These are phyloP conservation scores for Parapsyche elsis DNA, from an alignment of 1,140 invertebrate species.

Conservation along the genomic window DNA sequence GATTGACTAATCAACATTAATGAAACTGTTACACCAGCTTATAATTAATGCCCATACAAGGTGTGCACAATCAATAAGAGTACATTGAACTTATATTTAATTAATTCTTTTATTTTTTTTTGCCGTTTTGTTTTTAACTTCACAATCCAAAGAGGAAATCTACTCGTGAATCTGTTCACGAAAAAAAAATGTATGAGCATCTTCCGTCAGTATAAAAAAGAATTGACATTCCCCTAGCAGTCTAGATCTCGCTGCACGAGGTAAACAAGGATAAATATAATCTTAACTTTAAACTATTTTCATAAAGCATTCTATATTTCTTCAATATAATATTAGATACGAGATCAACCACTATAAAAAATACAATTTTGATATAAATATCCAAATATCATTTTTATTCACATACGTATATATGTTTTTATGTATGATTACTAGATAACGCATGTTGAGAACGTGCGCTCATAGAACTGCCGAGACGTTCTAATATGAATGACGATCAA, in stretches of 20 bases:
- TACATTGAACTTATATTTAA: not conserved
- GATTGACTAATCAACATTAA: constrained; percentile 56
- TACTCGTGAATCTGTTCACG: not conserved
- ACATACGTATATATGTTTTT: constrained; percentile 25
- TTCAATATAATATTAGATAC: constrained; percentile 54
- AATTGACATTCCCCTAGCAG: constrained; percentile 51
- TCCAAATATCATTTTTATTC: constrained; percentile 46
- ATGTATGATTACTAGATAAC: not conserved
- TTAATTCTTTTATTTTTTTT: not conserved
- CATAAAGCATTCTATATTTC: constrained; percentile 47
- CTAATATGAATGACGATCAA: not conserved
- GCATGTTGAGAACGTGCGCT: constrained; percentile 22
- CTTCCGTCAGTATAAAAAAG: constrained; percentile 43
- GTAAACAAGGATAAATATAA: constrained; percentile 47
- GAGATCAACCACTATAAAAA: constrained; percentile 56
- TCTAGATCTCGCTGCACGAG: constrained; percentile 11
- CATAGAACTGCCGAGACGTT: constrained; percentile 28
- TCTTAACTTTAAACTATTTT: constrained; percentile 44
- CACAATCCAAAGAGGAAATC: not conserved
- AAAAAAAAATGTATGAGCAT: not conserved
- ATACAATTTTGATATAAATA: constrained; percentile 54
- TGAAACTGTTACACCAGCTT: constrained; percentile 42
- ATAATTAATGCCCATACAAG: constrained; percentile 40
- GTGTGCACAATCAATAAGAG: constrained; percentile 12
- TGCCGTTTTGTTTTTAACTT: not conserved